Evolutionary conservation across 2,888 invertebrate genomes (phyloP).

Genomic region (Aricia artaxerxes): DNA sequence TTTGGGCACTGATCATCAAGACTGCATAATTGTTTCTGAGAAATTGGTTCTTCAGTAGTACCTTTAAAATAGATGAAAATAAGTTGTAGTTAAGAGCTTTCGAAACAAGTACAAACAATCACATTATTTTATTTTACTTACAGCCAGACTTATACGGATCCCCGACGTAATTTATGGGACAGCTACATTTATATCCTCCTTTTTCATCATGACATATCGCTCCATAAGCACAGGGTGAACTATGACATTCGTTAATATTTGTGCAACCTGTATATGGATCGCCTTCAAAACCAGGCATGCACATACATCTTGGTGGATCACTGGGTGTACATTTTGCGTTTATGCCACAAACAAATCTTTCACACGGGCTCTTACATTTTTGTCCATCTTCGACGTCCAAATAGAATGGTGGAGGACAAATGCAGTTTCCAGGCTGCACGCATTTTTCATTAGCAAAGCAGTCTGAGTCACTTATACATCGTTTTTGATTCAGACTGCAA

Average conservation of each 20-base stretch:
- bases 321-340: constrained; percentile 94
- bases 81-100: constrained; percentile 17
- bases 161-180: constrained; percentile 90
- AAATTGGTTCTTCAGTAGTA: constrained; percentile 61
- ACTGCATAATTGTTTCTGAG: constrained; percentile 84
- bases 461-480: constrained; percentile 90
- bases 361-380: constrained; percentile 95
- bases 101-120: neutral
- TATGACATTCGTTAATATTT: constrained; percentile 92
- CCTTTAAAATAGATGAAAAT: constrained; percentile 50
- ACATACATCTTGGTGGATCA: constrained; percentile 94
- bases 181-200: constrained; percentile 92
- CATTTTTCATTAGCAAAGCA: constrained; percentile 94
- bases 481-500: constrained; percentile 90
- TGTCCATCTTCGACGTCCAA: constrained; percentile 90
- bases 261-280: constrained; percentile 91
- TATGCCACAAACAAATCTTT: constrained; percentile 93
- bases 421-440: constrained; percentile 93
- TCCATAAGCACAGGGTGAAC: constrained; percentile 92
- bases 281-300: constrained; percentile 92
- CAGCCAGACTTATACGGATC: constrained; percentile 93
- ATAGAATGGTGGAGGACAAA: constrained; percentile 95
- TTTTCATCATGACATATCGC: constrained; percentile 93
- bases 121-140: constrained; percentile 59
- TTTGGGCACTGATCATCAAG: constrained; percentile 89